These are phyloP conservation scores for Apocrypta bakeri DNA, from an alignment of 1,140 invertebrate species.

Conservation along the genomic window DNA sequence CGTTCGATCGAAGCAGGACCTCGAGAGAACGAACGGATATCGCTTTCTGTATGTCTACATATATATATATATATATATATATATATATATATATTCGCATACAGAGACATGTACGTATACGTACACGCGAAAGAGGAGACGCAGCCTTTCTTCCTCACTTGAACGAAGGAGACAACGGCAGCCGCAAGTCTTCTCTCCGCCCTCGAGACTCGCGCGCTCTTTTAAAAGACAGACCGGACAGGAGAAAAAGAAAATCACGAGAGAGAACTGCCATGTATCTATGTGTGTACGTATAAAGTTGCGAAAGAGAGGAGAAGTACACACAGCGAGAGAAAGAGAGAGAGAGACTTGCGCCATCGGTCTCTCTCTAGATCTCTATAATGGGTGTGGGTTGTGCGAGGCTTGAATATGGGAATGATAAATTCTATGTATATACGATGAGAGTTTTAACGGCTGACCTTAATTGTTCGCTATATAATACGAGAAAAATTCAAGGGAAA, in stretches of 20 bases:
- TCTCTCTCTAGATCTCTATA: neutral
- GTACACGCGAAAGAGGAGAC: constrained; percentile 12
- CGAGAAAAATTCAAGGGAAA: neutral
- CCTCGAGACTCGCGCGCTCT: neutral
- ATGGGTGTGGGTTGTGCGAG: neutral
- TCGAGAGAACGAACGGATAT: no score
- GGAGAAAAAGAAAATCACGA: neutral
- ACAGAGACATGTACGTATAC: no score
- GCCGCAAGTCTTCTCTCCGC: neutral
- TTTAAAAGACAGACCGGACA: neutral
- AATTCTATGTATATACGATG: neutral
- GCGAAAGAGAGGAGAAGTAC: neutral
- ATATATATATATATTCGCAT: no score
- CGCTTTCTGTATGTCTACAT: neutral
- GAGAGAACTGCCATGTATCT: neutral
- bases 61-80: neutral
- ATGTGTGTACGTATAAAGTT: neutral
- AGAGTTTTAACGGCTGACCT: neutral
- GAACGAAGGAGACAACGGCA: neutral
- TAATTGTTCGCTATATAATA: neutral
- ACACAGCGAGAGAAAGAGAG: neutral
- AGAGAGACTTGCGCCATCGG: neutral
- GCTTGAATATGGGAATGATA: neutral
- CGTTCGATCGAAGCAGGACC: constrained; percentile 3
- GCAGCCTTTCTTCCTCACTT: neutral